Percentiles rank a stretch among this genome's conserved stretches.
Conservation (phyloP, 2,888 invertebrate species). For the Willowsia nigromaculata region DNA sequence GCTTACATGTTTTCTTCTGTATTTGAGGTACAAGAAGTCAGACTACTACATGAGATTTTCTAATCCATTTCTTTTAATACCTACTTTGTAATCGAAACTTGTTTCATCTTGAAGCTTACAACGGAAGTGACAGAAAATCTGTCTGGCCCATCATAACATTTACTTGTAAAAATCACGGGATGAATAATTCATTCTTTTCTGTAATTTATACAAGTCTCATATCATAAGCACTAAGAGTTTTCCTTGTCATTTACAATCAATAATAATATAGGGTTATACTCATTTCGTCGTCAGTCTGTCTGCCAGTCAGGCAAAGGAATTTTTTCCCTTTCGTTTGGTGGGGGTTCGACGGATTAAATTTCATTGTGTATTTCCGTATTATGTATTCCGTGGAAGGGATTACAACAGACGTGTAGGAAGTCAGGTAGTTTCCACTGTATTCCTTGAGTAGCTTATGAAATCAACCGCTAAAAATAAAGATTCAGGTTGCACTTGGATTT, state of each 20-base stretch:
- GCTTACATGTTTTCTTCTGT: not conserved
- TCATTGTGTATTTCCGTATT: conserved; percentile 12
- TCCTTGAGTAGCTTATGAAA: too few relatives aligned
- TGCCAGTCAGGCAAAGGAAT: conserved; percentile 39
- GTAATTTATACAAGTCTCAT: not conserved
- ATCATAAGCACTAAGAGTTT: too few relatives aligned
- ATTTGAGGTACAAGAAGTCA: not conserved
- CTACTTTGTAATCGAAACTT: conserved; percentile 21
- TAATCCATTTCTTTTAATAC: not conserved
- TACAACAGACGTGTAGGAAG: not conserved
- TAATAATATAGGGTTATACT: too few relatives aligned
- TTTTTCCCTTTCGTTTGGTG: conserved; percentile 14
- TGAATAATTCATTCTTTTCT: not conserved
- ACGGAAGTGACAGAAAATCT: not conserved
- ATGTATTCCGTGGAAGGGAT: not conserved
- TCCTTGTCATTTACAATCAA: not conserved
- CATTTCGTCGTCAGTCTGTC: conserved; percentile 52
- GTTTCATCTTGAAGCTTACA: conserved; percentile 30
- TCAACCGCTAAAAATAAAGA: not conserved
- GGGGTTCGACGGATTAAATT: conserved; percentile 38
- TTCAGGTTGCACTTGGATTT: not conserved
- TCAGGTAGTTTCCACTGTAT: conserved; percentile 38
- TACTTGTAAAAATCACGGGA: not conserved
- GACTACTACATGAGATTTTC: not conserved
- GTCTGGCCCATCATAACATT: conserved; percentile 28